phyloP scores from a whole-genome alignment of 2,888 invertebrate genomes.

The Drosophila falleni region DNA sequence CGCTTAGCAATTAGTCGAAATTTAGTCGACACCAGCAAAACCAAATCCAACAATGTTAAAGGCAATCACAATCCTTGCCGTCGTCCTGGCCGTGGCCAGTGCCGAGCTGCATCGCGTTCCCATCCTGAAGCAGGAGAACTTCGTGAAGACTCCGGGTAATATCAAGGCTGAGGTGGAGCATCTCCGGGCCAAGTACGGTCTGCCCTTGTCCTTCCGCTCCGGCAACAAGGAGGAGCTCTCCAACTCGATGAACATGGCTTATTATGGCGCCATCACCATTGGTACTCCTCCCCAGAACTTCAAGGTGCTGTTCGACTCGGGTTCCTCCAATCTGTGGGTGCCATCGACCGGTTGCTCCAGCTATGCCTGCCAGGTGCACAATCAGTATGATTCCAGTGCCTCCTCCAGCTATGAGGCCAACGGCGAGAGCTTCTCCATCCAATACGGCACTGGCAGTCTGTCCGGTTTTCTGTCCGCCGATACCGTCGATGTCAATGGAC shows the following conservation, averaged over 20 bases:
- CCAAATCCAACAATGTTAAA: slow-evolving; percentile 61
- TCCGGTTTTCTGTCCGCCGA: slow-evolving; percentile 97
- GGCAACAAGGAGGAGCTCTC: slow-evolving; percentile 86
- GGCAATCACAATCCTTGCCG: slow-evolving; percentile 49
- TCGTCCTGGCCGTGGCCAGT: slow-evolving; percentile 69
- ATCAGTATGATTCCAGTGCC: slow-evolving; percentile 94
- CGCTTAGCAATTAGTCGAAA: slow-evolving; percentile 56
- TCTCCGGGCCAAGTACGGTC: slow-evolving; percentile 55
- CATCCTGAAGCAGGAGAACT: slow-evolving; percentile 67
- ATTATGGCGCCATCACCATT: slow-evolving; percentile 95
- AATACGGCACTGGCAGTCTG: slow-evolving; percentile 97
- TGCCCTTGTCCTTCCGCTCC: slow-evolving; percentile 27
- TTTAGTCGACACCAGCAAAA: slow-evolving; percentile 63
- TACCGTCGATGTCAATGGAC: slow-evolving; percentile 89
- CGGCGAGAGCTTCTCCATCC: slow-evolving; percentile 95
- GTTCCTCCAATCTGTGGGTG: slow-evolving; percentile 99
- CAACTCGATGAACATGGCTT: slow-evolving; percentile 97
- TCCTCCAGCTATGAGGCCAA: slow-evolving; percentile 93
- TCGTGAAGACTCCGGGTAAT: slow-evolving; percentile 64
- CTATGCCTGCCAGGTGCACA: slow-evolving; percentile 96
- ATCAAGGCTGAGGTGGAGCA: slow-evolving; percentile 60
- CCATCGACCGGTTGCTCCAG: slow-evolving; percentile 97
- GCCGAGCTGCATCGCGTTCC: slow-evolving; percentile 76
- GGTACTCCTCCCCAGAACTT: slow-evolving; percentile 96
- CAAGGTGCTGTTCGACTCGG: slow-evolving; percentile 98